These are phyloP conservation scores for Embidobia sp. DNA, from an alignment of 2,888 invertebrate species.

Conservation along the genomic window DNA sequence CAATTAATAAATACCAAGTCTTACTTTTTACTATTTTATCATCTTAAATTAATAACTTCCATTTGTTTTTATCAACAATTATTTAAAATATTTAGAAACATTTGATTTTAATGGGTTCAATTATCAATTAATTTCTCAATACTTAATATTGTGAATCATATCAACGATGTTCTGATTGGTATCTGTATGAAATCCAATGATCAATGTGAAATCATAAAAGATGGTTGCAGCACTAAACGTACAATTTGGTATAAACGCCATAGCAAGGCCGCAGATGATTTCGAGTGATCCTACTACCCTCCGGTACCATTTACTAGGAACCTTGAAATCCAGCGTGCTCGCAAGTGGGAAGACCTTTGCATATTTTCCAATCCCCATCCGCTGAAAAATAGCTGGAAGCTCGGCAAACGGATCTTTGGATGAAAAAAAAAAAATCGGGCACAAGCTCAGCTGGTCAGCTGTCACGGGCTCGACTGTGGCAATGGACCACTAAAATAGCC, in stretches of 20 bases:
- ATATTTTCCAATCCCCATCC: constrained; percentile 97
- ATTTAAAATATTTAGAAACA: too few relatives aligned
- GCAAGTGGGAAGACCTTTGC: constrained; percentile 96
- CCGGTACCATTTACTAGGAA: constrained; percentile 96
- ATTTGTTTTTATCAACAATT: too few relatives aligned
- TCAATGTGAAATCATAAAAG: too few relatives aligned
- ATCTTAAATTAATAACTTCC: too few relatives aligned
- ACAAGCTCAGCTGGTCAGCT: constrained; percentile 68
- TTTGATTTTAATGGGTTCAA: too few relatives aligned
- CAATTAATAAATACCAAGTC: too few relatives aligned
- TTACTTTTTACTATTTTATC: too few relatives aligned
- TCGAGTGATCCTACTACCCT: constrained; percentile 92
- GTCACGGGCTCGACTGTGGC: constrained; percentile 72
- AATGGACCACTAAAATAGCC: constrained; percentile 72
- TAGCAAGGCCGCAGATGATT: constrained; percentile 90
- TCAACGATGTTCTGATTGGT: too few relatives aligned
- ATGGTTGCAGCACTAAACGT: too few relatives aligned
- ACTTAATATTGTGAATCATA: too few relatives aligned
- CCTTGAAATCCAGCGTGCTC: constrained; percentile 90
- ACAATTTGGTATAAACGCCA: constrained; percentile 93
- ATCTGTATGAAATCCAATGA: too few relatives aligned
- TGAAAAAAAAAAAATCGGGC: constrained; percentile 61
- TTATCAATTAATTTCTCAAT: too few relatives aligned
- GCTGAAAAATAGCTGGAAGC: constrained; percentile 83
- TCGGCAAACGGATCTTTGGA: constrained; percentile 6